Evolutionary conservation across 2,797 vertebrate genomes (phyloP), one percentile per base, ranked within the genome.

Genomic region (Pelodytes ibericus): DNA sequence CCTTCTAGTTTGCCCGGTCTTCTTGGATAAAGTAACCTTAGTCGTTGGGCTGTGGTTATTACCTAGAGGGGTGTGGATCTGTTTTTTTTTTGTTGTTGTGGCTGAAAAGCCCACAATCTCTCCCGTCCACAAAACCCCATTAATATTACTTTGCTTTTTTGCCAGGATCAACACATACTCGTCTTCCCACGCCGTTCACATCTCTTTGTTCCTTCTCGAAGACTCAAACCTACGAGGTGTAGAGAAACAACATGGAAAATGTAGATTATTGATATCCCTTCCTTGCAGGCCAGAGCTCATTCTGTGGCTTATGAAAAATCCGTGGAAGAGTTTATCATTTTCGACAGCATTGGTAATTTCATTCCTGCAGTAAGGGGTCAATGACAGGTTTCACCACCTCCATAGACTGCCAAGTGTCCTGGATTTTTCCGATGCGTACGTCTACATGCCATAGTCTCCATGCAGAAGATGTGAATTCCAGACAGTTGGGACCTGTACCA

Each of bases 71-170:
- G 75, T 30, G 75, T 65, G 68, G 29, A 16, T 31, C 31, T 77
- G 33, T 77, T 70, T 71, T 71, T 0, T 71, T 77, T 60, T 77
- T 77, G 65, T 77, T 77, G 47, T 61, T 64, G 65, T 77, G 71
- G 47, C 51, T 64, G 49, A 71, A 49, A 63, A 71, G 33, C 22
- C 68, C 59, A 25, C 49, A 3, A 31, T 24, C 27, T 27, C 29
- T 18, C 2, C 22, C 22, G 36, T 22, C 13, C 16, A 61, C 31
- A 25, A 29, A 70, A 76, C 47, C n/a, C 47, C 75, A 71, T 64
- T 61, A 77, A 58, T 77, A 15, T 18, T 31, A n/a, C n/a, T 10
- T 5, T 41, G 30, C 8, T 31, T 20, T 1, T 16, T 25, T 65
- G 75, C 75, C 75, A 77, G 69, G 31, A 15, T 59, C 59, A 77